Evolutionary conservation across 2,113 vertebrate genomes (phyloP), one percentile per base, ranked within the genome.

Genomic region (Lucifuga dentata): DNA sequence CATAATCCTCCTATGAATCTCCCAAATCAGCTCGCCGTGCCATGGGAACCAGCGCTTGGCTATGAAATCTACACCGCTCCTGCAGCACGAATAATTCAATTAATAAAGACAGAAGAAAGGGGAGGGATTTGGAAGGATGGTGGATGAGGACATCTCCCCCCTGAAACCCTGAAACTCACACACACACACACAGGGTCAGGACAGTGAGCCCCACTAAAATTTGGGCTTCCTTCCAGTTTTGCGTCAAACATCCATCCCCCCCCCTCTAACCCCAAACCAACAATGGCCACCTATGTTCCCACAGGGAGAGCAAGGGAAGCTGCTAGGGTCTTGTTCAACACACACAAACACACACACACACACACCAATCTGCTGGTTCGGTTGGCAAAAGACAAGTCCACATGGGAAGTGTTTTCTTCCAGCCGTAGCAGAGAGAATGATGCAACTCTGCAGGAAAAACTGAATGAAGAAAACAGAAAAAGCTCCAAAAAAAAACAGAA

Each of bases 201-300:
- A 53, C 50, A 41, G 12, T 61, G 73, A 81, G 86, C 67, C 86
- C 90, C 85, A 85, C 79, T 84, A 90, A 56, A 84, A 84, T 83
- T 87, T 82, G 83, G 91, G 90, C 88, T 84, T 40, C 53, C 67
- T 68, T 90, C 88, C 85, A 90, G 79, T 75, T 90, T 78, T 78
- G 73, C 68, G 40, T 86, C 88, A 88, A 78, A 66, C 46, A n/a
- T 80, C 67, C 58, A 44, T 60, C 59, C 68, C 75, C 80, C 66
- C 74, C 75, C 66, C 51, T 62, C 16, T 5, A 2, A 29, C 50
- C 9, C 76, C 58, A 51, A 72, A 76, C 80, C 69, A 92, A 94
- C 93, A 94, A 92, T 90, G 85, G 87, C 80, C 87, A 91, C 89
- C 91, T 92, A 90, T 92, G 92, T 92, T 92, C 87, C 89, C 90